phyloP scores from a whole-genome alignment of 1,140 invertebrate species.

The Zaprionus africanus region DNA sequence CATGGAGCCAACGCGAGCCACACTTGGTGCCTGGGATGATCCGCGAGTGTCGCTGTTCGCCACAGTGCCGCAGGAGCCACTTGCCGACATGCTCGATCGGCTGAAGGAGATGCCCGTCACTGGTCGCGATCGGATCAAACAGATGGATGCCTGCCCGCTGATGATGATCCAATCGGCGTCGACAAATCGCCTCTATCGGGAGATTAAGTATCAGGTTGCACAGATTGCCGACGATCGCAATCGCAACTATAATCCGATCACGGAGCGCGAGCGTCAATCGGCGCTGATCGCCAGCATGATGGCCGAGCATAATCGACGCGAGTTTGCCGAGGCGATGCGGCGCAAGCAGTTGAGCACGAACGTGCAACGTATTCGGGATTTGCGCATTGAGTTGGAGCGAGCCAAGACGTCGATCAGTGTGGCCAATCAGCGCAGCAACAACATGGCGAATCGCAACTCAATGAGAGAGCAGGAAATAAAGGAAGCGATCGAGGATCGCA shows the following conservation, averaged over 20 bases:
- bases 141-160: conserved; percentile 46
- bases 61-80: conserved; percentile 53
- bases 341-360: conserved; percentile 47
- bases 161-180: conserved; percentile 6
- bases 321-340: conserved; percentile 44
- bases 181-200: conserved; percentile 30
- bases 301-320: conserved; percentile 30
- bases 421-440: conserved; percentile 26
- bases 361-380: conserved; percentile 35
- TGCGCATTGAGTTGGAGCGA: conserved; percentile 47
- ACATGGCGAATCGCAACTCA: not conserved
- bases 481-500: conserved; percentile 37
- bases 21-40: conserved; percentile 58
- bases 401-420: conserved; percentile 55
- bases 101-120: conserved; percentile 9
- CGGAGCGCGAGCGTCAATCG: conserved; percentile 34
- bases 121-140: conserved; percentile 3
- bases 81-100: conserved; percentile 46
- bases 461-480: conserved; percentile 18
- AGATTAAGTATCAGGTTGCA: conserved; percentile 57
- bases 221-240: conserved; percentile 58
- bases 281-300: conserved; percentile 29
- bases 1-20: conserved; percentile 22
- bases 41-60: conserved; percentile 58
- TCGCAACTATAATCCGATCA: conserved; percentile 29